phyloP scores from a whole-genome alignment of 1,140 invertebrate genomes.

The Oncopodura yosiiana region DNA sequence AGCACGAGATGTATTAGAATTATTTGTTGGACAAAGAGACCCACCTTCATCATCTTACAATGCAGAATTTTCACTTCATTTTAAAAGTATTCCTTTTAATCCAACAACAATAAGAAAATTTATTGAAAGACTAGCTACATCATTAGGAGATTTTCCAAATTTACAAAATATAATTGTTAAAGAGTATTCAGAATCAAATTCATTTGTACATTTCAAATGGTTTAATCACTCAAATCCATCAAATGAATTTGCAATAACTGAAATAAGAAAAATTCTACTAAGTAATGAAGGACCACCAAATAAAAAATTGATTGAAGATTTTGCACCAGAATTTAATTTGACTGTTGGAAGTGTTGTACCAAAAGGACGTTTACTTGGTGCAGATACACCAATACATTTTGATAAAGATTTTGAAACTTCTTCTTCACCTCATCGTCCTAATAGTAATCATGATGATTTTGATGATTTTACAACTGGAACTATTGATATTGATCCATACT shows the following conservation, averaged over 20 bases:
- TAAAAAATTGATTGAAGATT: conserved; percentile 54
- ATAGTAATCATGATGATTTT: conserved; percentile 8
- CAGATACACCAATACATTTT: conserved; percentile 19
- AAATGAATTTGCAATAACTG: conserved; percentile 61
- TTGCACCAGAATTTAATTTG: conserved; percentile 69
- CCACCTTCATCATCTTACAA: background rate
- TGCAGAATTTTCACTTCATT: conserved; percentile 30
- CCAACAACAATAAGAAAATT: conserved; percentile 23
- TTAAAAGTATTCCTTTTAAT: conserved; percentile 16
- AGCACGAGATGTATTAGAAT: conserved; percentile 20
- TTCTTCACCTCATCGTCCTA: too few species aligned
- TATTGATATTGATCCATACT: conserved; percentile 35
- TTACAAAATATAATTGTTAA: conserved; percentile 10
- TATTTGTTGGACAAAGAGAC: background rate
- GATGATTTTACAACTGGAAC: too few species aligned
- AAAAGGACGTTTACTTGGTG: conserved; percentile 53
- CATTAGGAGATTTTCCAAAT: conserved; percentile 37
- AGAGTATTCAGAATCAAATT: conserved; percentile 27
- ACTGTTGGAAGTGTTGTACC: conserved; percentile 59
- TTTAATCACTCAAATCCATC: conserved; percentile 63
- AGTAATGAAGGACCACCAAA: conserved; percentile 42
- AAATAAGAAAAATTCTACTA: conserved; percentile 53
- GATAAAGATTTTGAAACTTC: background rate
- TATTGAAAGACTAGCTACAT: conserved; percentile 45
- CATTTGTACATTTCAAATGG: conserved; percentile 57